These are phyloP conservation scores for Brassicogethes aeneus DNA, from an alignment of 2,888 invertebrate species.

Conservation along the genomic window DNA sequence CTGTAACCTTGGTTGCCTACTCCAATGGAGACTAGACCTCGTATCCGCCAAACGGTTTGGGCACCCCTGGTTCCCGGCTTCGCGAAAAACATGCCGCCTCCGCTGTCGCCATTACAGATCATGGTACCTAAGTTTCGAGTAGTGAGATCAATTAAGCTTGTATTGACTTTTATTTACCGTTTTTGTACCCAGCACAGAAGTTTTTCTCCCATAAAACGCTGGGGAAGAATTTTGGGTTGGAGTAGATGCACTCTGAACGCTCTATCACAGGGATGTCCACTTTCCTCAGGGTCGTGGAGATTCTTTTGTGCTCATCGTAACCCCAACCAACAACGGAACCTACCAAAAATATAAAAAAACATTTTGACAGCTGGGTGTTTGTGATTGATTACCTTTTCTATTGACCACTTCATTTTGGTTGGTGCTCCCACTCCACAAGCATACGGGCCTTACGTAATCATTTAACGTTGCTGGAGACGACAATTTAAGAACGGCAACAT, in stretches of 20 bases:
- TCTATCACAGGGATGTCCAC: not conserved
- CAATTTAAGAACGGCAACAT: not conserved
- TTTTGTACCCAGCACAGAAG: not conserved
- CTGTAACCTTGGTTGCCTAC: slow-evolving; percentile 47
- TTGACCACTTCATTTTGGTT: not conserved
- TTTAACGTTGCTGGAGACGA: not conserved
- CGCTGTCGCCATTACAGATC: slow-evolving; percentile 42
- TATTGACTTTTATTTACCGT: not conserved
- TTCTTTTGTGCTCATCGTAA: not conserved
- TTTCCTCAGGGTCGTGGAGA: not conserved
- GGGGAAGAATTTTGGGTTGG: not conserved
- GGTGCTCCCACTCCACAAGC: not conserved
- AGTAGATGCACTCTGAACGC: not conserved
- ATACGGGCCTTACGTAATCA: not conserved
- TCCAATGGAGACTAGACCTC: slow-evolving; percentile 50
- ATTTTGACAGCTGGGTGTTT: no score
- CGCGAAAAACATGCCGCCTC: slow-evolving; percentile 38
- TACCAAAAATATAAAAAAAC: no score
- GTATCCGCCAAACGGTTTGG: slow-evolving; percentile 30
- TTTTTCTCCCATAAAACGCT: not conserved
- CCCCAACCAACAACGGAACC: not conserved
- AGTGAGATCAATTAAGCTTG: not conserved
- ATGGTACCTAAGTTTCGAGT: not conserved
- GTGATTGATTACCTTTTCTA: not conserved
- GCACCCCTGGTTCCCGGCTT: slow-evolving; percentile 21